phyloP scores from a whole-genome alignment of 1,140 invertebrate species.

The Anastrepha ludens region DNA sequence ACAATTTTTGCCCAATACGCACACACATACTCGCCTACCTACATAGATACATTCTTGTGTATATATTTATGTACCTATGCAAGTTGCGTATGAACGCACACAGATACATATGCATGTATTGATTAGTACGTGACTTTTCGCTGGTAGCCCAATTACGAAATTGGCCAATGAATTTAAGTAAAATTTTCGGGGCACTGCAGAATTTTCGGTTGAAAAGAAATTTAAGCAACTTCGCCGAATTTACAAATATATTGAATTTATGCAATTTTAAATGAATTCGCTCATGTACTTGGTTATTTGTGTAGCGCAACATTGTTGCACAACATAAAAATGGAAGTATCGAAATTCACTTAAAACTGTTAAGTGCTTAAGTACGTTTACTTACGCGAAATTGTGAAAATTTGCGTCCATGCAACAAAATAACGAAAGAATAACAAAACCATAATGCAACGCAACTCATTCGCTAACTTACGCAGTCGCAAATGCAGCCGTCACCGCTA shows the following conservation, averaged over 20 bases:
- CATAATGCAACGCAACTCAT: background rate
- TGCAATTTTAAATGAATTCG: constrained; percentile 25
- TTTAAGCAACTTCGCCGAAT: constrained; percentile 18
- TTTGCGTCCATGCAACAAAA: background rate
- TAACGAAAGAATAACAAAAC: background rate
- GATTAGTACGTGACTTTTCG: constrained; percentile 29
- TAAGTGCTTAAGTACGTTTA: constrained; percentile 38
- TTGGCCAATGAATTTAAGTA: background rate
- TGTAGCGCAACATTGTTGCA: constrained; percentile 24
- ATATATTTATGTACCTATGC: no score
- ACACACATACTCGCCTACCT: no score
- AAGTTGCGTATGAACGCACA: background rate
- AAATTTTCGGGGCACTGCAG: background rate
- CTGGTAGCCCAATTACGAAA: constrained; percentile 29
- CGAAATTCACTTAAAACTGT: constrained; percentile 45
- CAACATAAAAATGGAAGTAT: constrained; percentile 31
- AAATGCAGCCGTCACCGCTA: background rate
- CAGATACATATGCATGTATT: background rate
- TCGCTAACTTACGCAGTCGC: constrained; percentile 1
- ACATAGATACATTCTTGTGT: background rate
- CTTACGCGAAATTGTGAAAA: background rate
- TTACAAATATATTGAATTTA: constrained; percentile 32
- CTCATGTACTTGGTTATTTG: background rate
- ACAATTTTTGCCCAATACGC: background rate
- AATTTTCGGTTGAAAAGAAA: constrained; percentile 23